Conservation (phyloP, 2,888 invertebrate species). For the Zhuqinia jingwanae region DNA sequence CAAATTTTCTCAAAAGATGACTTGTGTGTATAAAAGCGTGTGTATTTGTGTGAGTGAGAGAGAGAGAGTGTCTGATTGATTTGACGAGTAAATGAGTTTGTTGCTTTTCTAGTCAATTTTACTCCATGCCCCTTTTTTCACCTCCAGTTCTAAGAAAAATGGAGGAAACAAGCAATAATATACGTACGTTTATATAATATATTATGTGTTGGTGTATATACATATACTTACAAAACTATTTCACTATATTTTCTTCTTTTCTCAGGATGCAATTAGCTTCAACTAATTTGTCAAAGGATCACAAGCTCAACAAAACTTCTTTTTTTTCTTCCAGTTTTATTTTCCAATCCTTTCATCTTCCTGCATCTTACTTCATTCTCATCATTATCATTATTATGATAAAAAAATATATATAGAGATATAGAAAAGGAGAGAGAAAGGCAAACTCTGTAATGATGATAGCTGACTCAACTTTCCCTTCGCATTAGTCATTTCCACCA, state of each 20-base stretch:
- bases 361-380: neutral
- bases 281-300: constrained; percentile 69
- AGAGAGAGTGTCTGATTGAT: constrained; percentile 20
- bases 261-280: constrained; percentile 53
- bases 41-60: neutral
- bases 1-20: no score
- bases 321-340: neutral
- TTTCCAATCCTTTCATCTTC: neutral
- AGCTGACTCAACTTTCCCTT: neutral
- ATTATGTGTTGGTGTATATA: no score
- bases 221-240: no score
- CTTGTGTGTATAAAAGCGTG: neutral
- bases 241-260: neutral
- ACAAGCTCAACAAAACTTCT: constrained; percentile 5
- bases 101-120: constrained; percentile 12
- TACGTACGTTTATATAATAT: no score
- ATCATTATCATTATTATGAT: neutral
- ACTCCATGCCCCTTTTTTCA: neutral
- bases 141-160: no score
- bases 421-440: no score
- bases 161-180: neutral
- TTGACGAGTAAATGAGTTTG: constrained; percentile 58
- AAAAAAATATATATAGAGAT: no score
- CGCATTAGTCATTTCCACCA: neutral
- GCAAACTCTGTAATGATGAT: constrained; percentile 9